These are phyloP conservation scores for Ochropleura leucogaster DNA, from an alignment of 2,888 invertebrate genomes.

Conservation along the genomic window DNA sequence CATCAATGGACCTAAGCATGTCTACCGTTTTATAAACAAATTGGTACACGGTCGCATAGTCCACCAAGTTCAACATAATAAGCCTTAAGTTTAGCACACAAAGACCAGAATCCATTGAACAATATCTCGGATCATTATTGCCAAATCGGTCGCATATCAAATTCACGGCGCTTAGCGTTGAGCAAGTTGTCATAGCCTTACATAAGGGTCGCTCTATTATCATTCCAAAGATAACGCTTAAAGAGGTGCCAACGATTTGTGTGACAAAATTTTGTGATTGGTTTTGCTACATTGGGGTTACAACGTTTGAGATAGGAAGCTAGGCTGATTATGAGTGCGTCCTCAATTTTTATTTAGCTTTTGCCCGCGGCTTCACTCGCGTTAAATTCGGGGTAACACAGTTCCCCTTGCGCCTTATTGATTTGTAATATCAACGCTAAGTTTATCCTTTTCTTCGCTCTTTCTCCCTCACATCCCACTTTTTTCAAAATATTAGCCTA, in stretches of 20 bases:
- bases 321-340: neutral
- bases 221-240: conserved; percentile 72
- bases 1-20: conserved; percentile 36
- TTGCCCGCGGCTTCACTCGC: too few species aligned
- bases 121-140: conserved; percentile 39
- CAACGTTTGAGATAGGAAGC: neutral
- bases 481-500: too few species aligned
- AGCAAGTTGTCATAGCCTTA: conserved; percentile 64
- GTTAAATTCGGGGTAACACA: too few species aligned
- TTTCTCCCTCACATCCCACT: too few species aligned
- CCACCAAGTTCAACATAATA: neutral
- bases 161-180: conserved; percentile 59
- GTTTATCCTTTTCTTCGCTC: too few species aligned
- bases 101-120: conserved; percentile 25
- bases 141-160: conserved; percentile 61
- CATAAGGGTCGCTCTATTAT: conserved; percentile 75
- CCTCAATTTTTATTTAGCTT: too few species aligned
- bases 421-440: too few species aligned
- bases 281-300: conserved; percentile 15
- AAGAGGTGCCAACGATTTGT: conserved; percentile 55
- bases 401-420: too few species aligned
- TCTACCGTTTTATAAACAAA: conserved; percentile 40
- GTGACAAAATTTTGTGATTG: conserved; percentile 49
- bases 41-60: conserved; percentile 34
- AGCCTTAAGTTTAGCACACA: conserved; percentile 13